phyloP scores from a whole-genome alignment of 1,140 invertebrate species.

The Procambarus virginalis region DNA sequence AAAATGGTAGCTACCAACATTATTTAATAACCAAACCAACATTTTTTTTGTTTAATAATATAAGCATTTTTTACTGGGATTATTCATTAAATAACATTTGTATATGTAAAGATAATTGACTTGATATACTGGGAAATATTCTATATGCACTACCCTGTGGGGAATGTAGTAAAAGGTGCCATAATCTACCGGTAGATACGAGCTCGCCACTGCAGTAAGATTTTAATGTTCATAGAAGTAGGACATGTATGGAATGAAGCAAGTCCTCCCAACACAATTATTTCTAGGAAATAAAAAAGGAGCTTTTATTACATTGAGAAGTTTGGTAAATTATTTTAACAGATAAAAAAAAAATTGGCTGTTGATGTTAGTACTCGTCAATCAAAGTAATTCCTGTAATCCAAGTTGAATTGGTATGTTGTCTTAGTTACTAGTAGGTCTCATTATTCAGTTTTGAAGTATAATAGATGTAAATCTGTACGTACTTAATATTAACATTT shows the following conservation, averaged over 20 bases:
- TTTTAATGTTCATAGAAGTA: neutral
- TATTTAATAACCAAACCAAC: too few species aligned
- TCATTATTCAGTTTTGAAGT: neutral
- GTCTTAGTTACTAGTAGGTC: neutral
- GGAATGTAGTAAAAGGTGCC: neutral
- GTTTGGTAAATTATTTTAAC: too few species aligned
- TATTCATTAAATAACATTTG: too few species aligned
- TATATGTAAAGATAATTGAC: neutral
- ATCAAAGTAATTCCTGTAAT: neutral
- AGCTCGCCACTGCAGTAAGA: neutral
- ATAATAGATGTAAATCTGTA: too few species aligned
- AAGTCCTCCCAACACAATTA: conserved; percentile 6
- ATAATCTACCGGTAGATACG: neutral
- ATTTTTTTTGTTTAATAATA: too few species aligned
- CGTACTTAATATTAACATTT: neutral
- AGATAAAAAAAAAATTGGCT: neutral
- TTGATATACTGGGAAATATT: neutral
- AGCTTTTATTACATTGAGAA: neutral
- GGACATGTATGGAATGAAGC: neutral
- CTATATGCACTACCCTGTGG: neutral
- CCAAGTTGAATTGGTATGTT: neutral
- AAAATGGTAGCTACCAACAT: too few species aligned
- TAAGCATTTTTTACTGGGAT: too few species aligned
- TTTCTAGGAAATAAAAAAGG: neutral
- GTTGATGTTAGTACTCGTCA: neutral